Evolutionary conservation across 1,140 invertebrate species (phyloP).

Genomic region (Alviniconcha marisindica): DNA sequence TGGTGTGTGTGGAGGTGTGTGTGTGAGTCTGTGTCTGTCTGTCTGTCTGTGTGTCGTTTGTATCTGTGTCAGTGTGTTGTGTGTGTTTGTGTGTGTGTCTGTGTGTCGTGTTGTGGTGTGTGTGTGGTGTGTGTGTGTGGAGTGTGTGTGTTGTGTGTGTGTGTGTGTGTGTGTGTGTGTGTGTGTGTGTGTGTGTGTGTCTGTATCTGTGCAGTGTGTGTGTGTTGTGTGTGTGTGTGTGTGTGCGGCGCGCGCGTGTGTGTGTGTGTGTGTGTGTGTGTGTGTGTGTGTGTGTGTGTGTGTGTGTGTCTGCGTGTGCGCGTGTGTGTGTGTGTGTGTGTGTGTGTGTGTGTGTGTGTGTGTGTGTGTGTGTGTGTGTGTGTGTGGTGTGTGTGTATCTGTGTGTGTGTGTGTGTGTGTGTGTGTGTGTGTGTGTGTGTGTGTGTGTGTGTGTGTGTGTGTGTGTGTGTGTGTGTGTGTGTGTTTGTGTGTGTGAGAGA

Average conservation of each 20-base stretch:
- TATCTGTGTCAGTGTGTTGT: no score
- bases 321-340: not conserved
- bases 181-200: not conserved
- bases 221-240: not conserved
- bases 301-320: no score
- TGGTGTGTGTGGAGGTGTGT: no score
- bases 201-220: not conserved
- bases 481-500: no score
- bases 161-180: not conserved
- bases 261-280: not conserved
- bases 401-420: slow-evolving; percentile 17
- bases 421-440: slow-evolving; percentile 24
- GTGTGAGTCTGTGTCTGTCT: no score
- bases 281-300: not conserved
- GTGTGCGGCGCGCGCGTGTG: not conserved
- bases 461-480: slow-evolving; percentile 6
- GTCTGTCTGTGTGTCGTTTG: no score
- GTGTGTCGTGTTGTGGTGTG: no score
- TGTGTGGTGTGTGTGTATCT: slow-evolving; percentile 7
- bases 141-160: not conserved
- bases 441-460: slow-evolving; percentile 21
- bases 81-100: no score
- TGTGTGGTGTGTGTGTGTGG: no score
- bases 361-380: slow-evolving; percentile 16
- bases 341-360: not conserved